Conservation (phyloP, 2,113 vertebrate genomes). For the Cepphus grylle region DNA sequence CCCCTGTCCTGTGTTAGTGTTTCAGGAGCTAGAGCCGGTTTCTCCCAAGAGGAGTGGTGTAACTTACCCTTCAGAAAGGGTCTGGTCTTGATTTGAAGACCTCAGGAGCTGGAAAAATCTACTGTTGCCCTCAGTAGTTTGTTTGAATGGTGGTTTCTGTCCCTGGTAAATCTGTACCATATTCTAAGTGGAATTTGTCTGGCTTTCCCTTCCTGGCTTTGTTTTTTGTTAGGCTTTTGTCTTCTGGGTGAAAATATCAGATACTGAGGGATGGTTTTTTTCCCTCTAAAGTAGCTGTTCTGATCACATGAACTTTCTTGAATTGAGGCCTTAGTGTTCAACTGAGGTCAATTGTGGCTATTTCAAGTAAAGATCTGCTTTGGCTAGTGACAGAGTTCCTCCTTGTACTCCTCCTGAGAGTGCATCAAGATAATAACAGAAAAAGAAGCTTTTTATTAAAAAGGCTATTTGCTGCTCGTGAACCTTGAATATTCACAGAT, state of each 20-base stretch:
- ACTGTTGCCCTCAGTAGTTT: background rate
- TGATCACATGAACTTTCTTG: background rate
- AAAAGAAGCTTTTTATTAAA: background rate
- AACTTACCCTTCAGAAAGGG: background rate
- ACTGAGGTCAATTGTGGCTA: background rate
- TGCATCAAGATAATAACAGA: background rate
- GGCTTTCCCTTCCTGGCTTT: background rate
- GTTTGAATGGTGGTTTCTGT: conserved; percentile 38
- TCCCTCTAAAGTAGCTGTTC: background rate
- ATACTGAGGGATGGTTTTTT: background rate
- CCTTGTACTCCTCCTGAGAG: background rate
- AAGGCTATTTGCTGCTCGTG: background rate
- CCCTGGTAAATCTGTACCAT: conserved; percentile 11
- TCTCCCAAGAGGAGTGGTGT: background rate
- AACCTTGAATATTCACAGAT: background rate
- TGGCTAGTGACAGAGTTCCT: background rate
- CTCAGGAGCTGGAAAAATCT: conserved; percentile 30
- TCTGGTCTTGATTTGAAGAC: conserved; percentile 52
- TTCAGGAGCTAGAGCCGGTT: background rate
- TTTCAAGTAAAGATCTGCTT: background rate
- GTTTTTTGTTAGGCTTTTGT: background rate
- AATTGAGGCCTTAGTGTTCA: background rate
- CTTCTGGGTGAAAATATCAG: background rate
- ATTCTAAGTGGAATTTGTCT: background rate
- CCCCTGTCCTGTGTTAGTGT: background rate